Evolutionary conservation across 1,140 invertebrate species (phyloP).

Genomic region (Lepidurus apus): DNA sequence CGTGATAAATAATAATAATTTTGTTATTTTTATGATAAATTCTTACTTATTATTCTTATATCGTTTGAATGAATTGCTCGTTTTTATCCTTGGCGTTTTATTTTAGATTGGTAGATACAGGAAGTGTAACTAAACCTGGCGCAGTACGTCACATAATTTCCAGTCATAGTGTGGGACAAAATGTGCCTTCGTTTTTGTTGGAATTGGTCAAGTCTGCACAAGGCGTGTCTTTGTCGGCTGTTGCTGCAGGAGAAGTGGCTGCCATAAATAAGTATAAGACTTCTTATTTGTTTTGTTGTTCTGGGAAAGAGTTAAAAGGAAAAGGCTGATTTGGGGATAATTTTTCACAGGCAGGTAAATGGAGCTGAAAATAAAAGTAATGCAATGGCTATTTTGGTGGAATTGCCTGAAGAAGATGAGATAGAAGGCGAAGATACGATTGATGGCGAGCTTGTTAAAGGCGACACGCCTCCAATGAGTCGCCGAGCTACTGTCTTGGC

Average conservation of each 20-base stretch:
- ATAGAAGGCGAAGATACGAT: conserved; percentile 33
- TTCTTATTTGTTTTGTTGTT: background rate
- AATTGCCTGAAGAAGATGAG: conserved; percentile 32
- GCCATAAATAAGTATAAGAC: conserved; percentile 14
- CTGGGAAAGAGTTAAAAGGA: background rate
- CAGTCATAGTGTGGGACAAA: conserved; percentile 48
- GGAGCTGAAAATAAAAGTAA: background rate
- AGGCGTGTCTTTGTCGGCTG: conserved; percentile 27
- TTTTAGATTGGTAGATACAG: conserved; percentile 30
- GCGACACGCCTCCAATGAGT: conserved; percentile 28
- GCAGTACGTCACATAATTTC: conserved; percentile 44
- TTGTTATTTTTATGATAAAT: background rate
- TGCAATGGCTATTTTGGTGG: background rate
- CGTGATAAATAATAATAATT: background rate
- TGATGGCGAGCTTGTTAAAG: conserved; percentile 34
- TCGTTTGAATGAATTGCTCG: background rate
- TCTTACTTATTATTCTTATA: background rate
- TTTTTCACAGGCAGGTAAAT: background rate
- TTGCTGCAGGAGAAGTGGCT: background rate
- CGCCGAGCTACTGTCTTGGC: conserved; percentile 34
- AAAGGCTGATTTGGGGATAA: background rate
- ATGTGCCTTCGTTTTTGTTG: conserved; percentile 46
- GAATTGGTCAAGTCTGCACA: conserved; percentile 39
- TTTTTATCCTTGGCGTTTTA: background rate
- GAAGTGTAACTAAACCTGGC: background rate